A percentile compares a stretch with the other conserved stretches of the same genome.
phyloP scores from a whole-genome alignment of 2,888 invertebrate species.

The Clistopyga incitator region DNA sequence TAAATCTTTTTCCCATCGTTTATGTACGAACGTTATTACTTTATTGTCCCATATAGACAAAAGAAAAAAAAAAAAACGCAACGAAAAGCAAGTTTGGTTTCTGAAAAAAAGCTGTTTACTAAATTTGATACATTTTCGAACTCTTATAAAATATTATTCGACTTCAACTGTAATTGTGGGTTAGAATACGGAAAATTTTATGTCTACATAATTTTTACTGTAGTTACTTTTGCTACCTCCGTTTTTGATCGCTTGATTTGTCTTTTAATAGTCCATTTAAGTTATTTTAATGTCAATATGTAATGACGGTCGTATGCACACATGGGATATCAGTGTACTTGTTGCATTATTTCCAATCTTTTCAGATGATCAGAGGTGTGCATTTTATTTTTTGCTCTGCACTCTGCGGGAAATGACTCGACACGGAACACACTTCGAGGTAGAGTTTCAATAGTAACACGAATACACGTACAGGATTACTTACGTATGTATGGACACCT shows the following conservation, averaged over 20 bases:
- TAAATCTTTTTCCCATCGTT: not conserved
- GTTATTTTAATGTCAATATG: conserved; percentile 36
- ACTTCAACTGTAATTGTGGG: not conserved
- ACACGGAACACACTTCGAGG: conserved; percentile 56
- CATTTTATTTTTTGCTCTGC: conserved; percentile 25
- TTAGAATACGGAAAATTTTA: not conserved
- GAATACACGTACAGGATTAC: not conserved
- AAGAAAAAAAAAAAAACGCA: not conserved
- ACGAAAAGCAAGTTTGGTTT: too few species aligned
- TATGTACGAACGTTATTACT: too few species aligned
- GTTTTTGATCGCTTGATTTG: conserved; percentile 5
- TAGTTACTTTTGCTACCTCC: not conserved
- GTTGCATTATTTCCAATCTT: conserved; percentile 42
- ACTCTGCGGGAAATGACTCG: conserved; percentile 19
- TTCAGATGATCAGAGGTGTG: conserved; percentile 43
- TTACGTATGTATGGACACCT: conserved; percentile 36
- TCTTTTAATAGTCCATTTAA: conserved; percentile 15
- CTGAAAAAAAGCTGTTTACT: too few species aligned
- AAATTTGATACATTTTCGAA: too few species aligned
- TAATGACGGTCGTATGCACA: conserved; percentile 14
- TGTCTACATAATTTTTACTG: not conserved
- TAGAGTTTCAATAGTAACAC: conserved; percentile 27
- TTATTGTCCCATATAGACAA: not conserved
- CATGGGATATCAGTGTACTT: not conserved
- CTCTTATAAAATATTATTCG: not conserved